Base-by-base conservation (phyloP, 2,888 invertebrate species). In the Apoderus coryli region DNA sequence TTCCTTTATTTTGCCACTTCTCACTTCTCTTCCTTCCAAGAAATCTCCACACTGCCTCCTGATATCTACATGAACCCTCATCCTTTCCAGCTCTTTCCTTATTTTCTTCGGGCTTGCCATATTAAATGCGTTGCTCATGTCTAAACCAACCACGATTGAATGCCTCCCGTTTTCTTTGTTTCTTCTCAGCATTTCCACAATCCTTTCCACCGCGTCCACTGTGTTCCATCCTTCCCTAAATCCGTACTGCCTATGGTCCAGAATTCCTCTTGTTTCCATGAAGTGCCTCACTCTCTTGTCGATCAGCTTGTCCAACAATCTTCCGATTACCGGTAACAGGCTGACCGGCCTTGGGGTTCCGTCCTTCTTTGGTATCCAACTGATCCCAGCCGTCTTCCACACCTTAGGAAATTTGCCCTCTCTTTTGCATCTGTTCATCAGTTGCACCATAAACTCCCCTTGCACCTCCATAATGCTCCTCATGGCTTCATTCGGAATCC, bases 261-360 rank as follows among this genome's bases (percentile, higher is more conserved):
- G 31, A 14, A 32, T 32, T 4, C 38, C 41, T 13, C 28, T 34
- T 4, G 39, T 41, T 19, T 34, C 37, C 4, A 46, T 25, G 16
- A 36, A 34, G 25, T 35, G 29, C 7, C 30, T 25, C 19, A 50
- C 29, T 27, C 47, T 39, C 9, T 29, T 32, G 16, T 35, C 36
- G 19, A 47, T 30, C 12, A 48, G 9, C 24, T 40, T 42, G 34
- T 50, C 49, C 4, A 44, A 32, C 1, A 47, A 9, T n/a, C n/a
- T n/a, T n/a, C n/a, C n/a, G n/a, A n/a, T n/a, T n/a, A n/a, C n/a
- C n/a, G n/a, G n/a, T n/a, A 46, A 34, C 19, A 50, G 29, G 31
- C 47, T 44, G 7, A 50, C 42, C n/a, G 46, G 46, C 13, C 45
- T 36, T 12, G 35, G 35, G 9, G 38, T 41, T 16, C 39, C 43